Conservation (phyloP, 2,113 vertebrate genomes). For the Lampris incognitus region DNA sequence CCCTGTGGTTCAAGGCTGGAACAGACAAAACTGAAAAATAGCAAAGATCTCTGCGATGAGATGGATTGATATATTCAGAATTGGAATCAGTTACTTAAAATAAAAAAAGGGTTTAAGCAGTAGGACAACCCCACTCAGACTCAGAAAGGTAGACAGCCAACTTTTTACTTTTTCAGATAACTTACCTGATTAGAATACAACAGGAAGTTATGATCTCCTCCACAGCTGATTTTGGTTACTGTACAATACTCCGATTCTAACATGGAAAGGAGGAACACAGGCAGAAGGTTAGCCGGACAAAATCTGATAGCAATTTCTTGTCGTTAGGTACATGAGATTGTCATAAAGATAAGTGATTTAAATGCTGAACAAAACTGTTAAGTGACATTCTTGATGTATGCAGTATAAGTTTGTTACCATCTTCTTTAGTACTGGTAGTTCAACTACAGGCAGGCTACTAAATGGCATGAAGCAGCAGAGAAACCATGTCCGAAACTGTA, state of each 20-base stretch:
- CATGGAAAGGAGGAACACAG: conserved; percentile 13
- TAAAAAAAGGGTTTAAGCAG: too few species aligned
- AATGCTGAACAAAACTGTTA: too few species aligned
- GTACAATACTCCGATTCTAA: conserved; percentile 83
- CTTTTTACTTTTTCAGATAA: background rate
- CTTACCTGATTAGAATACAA: conserved; percentile 91
- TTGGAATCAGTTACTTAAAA: too few species aligned
- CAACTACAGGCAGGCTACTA: background rate
- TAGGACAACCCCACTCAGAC: too few species aligned
- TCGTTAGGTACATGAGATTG: too few species aligned
- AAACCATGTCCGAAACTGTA: background rate
- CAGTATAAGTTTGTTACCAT: too few species aligned
- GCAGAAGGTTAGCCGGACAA: background rate
- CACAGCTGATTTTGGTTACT: conserved; percentile 92
- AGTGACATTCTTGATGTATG: too few species aligned
- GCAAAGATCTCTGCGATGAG: background rate
- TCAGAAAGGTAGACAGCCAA: too few species aligned
- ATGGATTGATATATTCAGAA: too few species aligned
- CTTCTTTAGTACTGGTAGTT: background rate
- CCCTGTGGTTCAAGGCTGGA: conserved; percentile 56
- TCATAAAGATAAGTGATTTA: too few species aligned
- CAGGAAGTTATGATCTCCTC: conserved; percentile 95
- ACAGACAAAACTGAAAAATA: background rate
- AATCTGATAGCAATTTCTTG: background rate
- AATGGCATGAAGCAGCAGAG: background rate